Evolutionary conservation across 2,888 invertebrate species (phyloP).

Genomic region (Coelinius sp.): DNA sequence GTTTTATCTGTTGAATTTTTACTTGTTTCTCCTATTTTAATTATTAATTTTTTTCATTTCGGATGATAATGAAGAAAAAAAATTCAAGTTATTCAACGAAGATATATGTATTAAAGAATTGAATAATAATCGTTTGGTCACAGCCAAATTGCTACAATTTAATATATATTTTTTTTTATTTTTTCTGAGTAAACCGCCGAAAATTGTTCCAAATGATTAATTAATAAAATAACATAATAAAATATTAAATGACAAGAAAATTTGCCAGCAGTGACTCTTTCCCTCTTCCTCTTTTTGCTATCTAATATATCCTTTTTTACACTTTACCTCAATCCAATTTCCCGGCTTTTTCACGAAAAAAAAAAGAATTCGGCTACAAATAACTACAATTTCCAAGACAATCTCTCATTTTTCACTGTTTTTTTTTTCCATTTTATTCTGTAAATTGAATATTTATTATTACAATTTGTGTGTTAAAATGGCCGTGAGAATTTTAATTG

Average conservation of each 20-base stretch:
- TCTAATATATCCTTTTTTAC: conserved; percentile 40
- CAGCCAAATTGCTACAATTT: conserved; percentile 48
- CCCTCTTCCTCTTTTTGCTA: conserved; percentile 46
- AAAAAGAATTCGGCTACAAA: conserved; percentile 40
- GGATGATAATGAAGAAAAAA: too few relatives aligned
- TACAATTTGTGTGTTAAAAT: conserved; percentile 51
- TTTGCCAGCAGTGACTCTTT: conserved; percentile 56
- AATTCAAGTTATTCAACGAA: too few relatives aligned
- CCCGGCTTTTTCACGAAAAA: conserved; percentile 29
- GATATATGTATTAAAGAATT: too few relatives aligned
- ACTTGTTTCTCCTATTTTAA: too few relatives aligned
- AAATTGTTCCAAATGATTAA: conserved; percentile 43
- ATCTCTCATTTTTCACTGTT: conserved; percentile 21
- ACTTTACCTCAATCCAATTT: conserved; percentile 53
- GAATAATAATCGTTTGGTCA: conserved; percentile 44
- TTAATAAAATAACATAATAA: conserved; percentile 34
- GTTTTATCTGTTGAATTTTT: too few relatives aligned
- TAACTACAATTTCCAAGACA: conserved; percentile 2
- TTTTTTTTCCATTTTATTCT: conserved; percentile 20
- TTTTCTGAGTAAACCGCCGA: conserved; percentile 48
- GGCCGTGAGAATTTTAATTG: conserved; percentile 55
- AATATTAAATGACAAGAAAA: conserved; percentile 19
- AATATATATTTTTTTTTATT: conserved; percentile 23
- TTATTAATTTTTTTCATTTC: too few relatives aligned
- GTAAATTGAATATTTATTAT: conserved; percentile 37